Evolutionary conservation across 2,797 vertebrate species (phyloP).

Genomic region (Neosalanx taihuensis): DNA sequence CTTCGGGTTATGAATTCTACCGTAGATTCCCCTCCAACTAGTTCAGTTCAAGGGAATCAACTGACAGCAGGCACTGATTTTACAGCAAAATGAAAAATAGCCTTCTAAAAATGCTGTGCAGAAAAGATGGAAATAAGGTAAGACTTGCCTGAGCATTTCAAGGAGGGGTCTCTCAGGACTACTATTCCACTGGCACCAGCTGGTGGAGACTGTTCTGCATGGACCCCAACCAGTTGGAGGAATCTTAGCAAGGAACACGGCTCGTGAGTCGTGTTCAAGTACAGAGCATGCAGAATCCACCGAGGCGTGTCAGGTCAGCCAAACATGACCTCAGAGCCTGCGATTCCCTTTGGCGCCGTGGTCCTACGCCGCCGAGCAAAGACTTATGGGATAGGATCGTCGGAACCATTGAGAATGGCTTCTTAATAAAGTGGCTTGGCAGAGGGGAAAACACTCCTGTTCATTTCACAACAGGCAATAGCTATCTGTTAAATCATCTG

Average conservation of each 20-base stretch:
- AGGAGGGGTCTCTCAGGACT: background rate
- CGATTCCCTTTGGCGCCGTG: slow-evolving; percentile 32
- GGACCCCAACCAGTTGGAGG: background rate
- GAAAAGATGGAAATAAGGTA: background rate
- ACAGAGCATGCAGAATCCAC: slow-evolving; percentile 3
- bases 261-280: slow-evolving; percentile 17
- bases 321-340: slow-evolving; percentile 30
- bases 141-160: background rate
- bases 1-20: background rate
- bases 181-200: background rate
- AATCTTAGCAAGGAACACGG: background rate
- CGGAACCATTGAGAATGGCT: slow-evolving; percentile 49
- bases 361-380: slow-evolving; percentile 39
- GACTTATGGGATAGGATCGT: slow-evolving; percentile 39
- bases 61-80: too few species aligned
- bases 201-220: background rate
- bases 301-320: slow-evolving; percentile 23
- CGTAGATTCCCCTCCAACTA: too few species aligned
- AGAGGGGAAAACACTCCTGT: slow-evolving; percentile 36
- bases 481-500: slow-evolving; percentile 75
- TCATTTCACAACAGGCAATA: slow-evolving; percentile 59
- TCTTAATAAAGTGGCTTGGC: slow-evolving; percentile 53
- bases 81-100: background rate
- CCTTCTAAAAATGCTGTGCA: background rate
- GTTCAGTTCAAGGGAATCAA: too few species aligned